phyloP scores from a whole-genome alignment of 2,113 vertebrate genomes.

The Riparia riparia region DNA sequence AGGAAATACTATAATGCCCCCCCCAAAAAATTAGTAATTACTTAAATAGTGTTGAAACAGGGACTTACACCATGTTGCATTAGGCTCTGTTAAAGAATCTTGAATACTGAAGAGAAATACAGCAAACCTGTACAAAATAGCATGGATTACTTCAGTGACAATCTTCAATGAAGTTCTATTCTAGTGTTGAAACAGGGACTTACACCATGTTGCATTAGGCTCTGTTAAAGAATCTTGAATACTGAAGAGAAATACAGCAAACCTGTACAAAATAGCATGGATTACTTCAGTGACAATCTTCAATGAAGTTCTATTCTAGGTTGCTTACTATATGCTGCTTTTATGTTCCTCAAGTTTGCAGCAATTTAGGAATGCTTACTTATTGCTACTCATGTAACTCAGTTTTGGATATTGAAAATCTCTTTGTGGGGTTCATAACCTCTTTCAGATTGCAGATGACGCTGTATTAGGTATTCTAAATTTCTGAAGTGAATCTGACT shows the following conservation, averaged over 20 bases:
- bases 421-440: background rate
- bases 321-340: fast-evolving
- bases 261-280: background rate
- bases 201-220: background rate
- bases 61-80: background rate
- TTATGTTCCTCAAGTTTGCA: background rate
- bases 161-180: fast-evolving
- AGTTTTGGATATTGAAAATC: background rate
- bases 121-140: background rate
- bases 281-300: background rate
- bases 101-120: background rate
- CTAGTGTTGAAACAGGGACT: background rate
- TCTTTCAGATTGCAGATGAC: background rate
- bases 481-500: background rate
- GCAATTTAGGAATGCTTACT: background rate
- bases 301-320: fast-evolving
- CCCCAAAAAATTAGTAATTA: background rate
- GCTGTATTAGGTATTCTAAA: background rate
- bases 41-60: background rate
- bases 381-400: background rate
- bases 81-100: background rate
- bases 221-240: background rate
- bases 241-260: background rate
- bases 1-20: background rate
- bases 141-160: background rate